Base-by-base conservation (phyloP, 2,888 invertebrate genomes). In the Campoplex capitator region DNA sequence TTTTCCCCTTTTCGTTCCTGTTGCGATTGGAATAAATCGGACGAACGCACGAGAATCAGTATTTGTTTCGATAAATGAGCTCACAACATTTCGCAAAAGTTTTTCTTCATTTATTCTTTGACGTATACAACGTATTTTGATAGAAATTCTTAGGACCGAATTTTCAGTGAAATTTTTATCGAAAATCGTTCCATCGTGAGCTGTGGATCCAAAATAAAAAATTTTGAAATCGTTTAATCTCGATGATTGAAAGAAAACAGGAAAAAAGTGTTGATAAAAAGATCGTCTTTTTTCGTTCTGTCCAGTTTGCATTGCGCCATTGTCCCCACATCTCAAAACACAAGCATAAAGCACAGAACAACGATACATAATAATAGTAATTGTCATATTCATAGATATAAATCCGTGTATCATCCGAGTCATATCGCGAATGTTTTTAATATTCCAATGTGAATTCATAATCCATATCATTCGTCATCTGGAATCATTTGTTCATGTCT, bases 401-500 rank as follows among this genome's bases (percentile, higher is more conserved):
- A 67, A 83, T 54, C 65, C 58, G 56, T 65, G 51, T 71, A 71
- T 83, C 76, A 62, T 73, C 70, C 62, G 68, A 65, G 56, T 67
- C 68, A 81, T 81, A 68, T 51, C 51, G 18, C 51, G 18, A 18
- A 7, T 45, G 32, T 80, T n/a, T 42, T 79, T 38, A 58, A 77
- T 56, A 32, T 23, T n/a, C 13, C 28, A 62, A 56, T 65, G 68
- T 38, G 71, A 70, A 70, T 76, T 62, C 81, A 79, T 62, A 51
- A 75, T 70, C 48, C 32, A 56, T 32, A 74, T 74, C 71, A 87
- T 88, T 86, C 85, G 71, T 88, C 84, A 88, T 85, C 77, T 79
- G 81, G 84, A 84, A 85, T 70, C 80, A 78, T 90, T 89, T 90
- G 86, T 91, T 88, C 86, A 86, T 87, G 87, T 91, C 89, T 93